Evolutionary conservation across 92 coral and sea anemone species (phyloP).

Genomic region (Epizoanthus illoricatus): DNA sequence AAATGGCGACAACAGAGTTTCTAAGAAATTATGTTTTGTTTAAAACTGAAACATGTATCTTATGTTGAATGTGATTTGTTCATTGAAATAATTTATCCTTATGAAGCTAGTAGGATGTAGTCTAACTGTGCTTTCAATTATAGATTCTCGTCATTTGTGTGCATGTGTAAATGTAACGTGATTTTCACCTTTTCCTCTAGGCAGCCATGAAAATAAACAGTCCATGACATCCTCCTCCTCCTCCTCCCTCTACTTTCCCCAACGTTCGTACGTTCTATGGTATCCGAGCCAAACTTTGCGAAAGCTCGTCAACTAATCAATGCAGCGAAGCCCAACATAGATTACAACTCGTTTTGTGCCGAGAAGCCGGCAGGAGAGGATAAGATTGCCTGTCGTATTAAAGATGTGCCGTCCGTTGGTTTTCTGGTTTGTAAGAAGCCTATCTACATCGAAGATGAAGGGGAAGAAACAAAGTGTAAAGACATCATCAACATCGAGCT

Average conservation of each 20-base stretch:
- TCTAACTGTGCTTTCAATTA: too few relatives aligned
- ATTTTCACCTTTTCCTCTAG: background rate
- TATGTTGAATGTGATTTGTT: too few relatives aligned
- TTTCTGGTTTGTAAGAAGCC: conserved; percentile 54
- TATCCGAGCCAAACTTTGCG: conserved; percentile 28
- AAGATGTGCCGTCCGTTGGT: conserved; percentile 47
- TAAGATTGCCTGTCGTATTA: conserved; percentile 60
- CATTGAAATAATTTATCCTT: too few relatives aligned
- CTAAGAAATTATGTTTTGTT: too few relatives aligned
- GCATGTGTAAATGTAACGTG: too few relatives aligned
- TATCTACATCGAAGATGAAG: conserved; percentile 5
- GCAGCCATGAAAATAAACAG: conserved; percentile 34
- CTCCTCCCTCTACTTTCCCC: conserved; percentile 11
- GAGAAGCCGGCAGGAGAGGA: conserved; percentile 40
- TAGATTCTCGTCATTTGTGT: too few relatives aligned
- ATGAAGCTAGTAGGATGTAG: too few relatives aligned
- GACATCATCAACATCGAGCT: conserved; percentile 35
- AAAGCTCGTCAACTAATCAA: conserved; percentile 43
- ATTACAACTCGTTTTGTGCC: conserved; percentile 44
- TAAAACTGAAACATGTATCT: too few relatives aligned
- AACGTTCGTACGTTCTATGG: background rate
- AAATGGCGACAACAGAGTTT: too few relatives aligned
- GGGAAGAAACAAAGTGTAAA: conserved; percentile 8
- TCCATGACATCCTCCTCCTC: background rate
- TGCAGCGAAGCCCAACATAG: conserved; percentile 44